phyloP scores from a whole-genome alignment of 1,140 invertebrate species.

The Delia radicum region DNA sequence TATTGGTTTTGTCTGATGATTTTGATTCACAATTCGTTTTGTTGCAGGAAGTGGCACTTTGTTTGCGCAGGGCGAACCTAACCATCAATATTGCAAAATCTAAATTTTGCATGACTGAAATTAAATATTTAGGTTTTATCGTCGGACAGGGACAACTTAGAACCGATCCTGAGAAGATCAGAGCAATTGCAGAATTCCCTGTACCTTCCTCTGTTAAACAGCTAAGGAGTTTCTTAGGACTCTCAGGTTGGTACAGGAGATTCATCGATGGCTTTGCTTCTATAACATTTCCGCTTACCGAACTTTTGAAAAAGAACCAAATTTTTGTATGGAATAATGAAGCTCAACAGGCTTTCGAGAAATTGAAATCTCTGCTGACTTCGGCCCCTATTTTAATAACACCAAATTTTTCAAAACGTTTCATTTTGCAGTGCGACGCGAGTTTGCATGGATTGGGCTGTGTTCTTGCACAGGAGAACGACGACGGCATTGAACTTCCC shows the following conservation, averaged over 20 bases:
- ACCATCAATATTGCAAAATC: background rate
- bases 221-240: too few species aligned
- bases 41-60: background rate
- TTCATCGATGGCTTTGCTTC: too few species aligned
- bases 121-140: conserved; percentile 5
- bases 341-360: background rate
- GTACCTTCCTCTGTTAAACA: too few species aligned
- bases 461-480: too few species aligned
- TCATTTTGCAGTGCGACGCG: background rate
- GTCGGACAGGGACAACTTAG: background rate
- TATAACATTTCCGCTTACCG: background rate
- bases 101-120: background rate
- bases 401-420: background rate
- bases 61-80: background rate
- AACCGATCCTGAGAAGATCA: background rate
- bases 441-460: background rate
- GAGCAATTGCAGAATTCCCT: too few species aligned
- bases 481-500: too few species aligned
- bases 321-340: background rate
- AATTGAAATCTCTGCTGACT: background rate
- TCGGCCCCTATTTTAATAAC: background rate
- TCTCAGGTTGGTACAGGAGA: background rate
- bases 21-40: background rate
- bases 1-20: background rate
- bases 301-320: background rate